These are phyloP conservation scores for Gallinago solitaria DNA, from an alignment of 2,797 vertebrate genomes.

Conservation along the genomic window DNA sequence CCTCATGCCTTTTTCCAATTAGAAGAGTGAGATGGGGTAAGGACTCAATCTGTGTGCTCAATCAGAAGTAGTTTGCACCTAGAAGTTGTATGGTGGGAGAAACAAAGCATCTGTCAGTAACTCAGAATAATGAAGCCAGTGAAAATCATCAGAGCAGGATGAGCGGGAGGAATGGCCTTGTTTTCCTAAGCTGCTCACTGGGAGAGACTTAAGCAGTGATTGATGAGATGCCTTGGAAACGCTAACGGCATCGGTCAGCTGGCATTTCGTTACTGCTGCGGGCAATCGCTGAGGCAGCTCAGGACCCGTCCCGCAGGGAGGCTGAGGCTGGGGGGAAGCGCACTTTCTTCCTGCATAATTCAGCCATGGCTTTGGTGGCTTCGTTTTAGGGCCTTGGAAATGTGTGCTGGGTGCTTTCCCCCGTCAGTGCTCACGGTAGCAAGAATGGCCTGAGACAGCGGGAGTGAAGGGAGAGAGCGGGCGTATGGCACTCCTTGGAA, in stretches of 20 bases:
- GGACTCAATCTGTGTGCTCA: neutral
- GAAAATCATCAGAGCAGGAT: neutral
- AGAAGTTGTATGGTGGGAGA: neutral
- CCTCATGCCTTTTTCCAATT: neutral
- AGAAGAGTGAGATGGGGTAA: neutral
- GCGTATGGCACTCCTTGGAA: neutral
- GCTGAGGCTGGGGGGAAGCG: neutral
- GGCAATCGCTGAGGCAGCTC: neutral
- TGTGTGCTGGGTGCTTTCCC: neutral
- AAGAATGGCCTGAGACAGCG: neutral
- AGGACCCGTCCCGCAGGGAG: neutral
- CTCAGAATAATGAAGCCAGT: neutral
- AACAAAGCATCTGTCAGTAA: slow-evolving; percentile 2
- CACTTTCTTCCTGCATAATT: neutral
- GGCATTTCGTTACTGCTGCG: slow-evolving; percentile 15
- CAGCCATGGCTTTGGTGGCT: neutral
- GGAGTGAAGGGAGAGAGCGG: neutral
- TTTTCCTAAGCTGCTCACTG: neutral
- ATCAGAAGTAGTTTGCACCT: neutral
- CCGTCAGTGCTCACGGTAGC: fast-evolving
- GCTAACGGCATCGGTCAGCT: neutral
- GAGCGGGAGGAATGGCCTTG: slow-evolving; percentile 9
- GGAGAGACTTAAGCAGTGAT: neutral
- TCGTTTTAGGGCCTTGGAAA: neutral
- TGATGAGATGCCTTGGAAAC: slow-evolving; percentile 11